Base-by-base conservation (phyloP, 2,888 invertebrate genomes). In the Eretmocerus hayati region DNA sequence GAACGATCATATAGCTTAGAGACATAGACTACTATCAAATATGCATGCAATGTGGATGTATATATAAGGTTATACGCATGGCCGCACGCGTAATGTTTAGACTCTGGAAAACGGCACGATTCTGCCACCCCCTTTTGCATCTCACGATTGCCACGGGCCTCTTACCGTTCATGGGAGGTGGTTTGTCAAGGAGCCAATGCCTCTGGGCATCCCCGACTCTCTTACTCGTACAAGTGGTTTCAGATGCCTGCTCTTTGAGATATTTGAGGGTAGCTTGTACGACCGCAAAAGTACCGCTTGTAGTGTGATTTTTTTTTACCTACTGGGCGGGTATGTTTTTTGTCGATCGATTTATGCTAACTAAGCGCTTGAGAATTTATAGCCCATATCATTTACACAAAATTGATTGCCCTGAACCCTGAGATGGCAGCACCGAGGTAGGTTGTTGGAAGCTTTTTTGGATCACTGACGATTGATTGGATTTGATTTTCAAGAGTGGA, bases 1-100 rank as follows among this genome's bases (percentile, higher is more conserved):
- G 32, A 64, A 60, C 65, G 67, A 69, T 69, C 70, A 65, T 64
- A 68, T 15, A 21, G 9, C 63, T 11, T 6, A 26, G 26, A 42
- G n/a, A 15, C 23, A 61, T 58, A 65, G 64, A 60, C 64, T 64
- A 63, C 62, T 62, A 69, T 71, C 59, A 71, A 71, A 69, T 71
- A 71, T 71, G 67, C 64, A 71, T 3, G 41, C 20, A 8, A n/a
- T 18, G 22, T 23, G 35, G 35, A n/a, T n/a, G n/a, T n/a, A n/a
- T n/a, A n/a, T n/a, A n/a, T n/a, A n/a, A n/a, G n/a, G n/a, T n/a
- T n/a, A n/a, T n/a, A n/a, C n/a, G n/a, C n/a, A n/a, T n/a, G n/a
- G n/a, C n/a, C n/a, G n/a, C n/a, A n/a, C n/a, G n/a, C n/a, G n/a
- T n/a, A n/a, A n/a, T n/a, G n/a, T n/a, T n/a, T n/a, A n/a, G n/a